Conservation (phyloP, 37 sponge, comb jelly and placozoan genomes). For the Amphimedon queenslandica region DNA sequence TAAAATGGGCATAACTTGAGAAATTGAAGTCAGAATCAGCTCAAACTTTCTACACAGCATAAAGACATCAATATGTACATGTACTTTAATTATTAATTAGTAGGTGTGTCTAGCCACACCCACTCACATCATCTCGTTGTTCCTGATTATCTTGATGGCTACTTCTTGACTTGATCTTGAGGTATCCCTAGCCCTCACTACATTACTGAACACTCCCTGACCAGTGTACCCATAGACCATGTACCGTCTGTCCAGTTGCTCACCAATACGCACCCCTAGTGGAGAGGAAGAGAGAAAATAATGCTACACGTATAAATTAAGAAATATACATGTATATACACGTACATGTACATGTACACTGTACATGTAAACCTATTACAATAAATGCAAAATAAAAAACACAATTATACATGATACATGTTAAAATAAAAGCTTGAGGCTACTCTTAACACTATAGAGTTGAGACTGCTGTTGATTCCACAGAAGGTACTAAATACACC, state of each 20-base stretch:
- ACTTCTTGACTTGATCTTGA: slow-evolving; percentile 82
- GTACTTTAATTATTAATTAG: background rate
- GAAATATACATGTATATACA: background rate
- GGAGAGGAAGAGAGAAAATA: background rate
- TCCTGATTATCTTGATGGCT: slow-evolving; percentile 97
- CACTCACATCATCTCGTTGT: slow-evolving; percentile 97
- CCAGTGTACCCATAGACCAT: slow-evolving; percentile 96
- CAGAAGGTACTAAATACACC: background rate
- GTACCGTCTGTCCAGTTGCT: slow-evolving; percentile 91
- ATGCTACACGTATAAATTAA: slow-evolving; percentile 3
- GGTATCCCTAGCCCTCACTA: slow-evolving; percentile 92
- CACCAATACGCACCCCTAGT: slow-evolving; percentile 90
- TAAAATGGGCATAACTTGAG: too few relatives aligned
- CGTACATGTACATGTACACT: too few relatives aligned
- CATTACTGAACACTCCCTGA: slow-evolving; percentile 98
- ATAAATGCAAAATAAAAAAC: background rate
- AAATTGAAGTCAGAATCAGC: too few relatives aligned
- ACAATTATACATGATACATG: too few relatives aligned
- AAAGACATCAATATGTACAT: too few relatives aligned
- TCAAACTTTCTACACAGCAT: too few relatives aligned
- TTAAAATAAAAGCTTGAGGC: too few relatives aligned
- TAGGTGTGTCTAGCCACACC: background rate
- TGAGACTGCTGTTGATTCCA: too few relatives aligned
- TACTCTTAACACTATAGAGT: too few relatives aligned
- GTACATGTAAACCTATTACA: background rate